Evolutionary conservation across 53 echinoderm and acorn worm genomes (phyloP), one percentile per base, ranked within the genome.

Genomic region (Holothuria leucospilota): DNA sequence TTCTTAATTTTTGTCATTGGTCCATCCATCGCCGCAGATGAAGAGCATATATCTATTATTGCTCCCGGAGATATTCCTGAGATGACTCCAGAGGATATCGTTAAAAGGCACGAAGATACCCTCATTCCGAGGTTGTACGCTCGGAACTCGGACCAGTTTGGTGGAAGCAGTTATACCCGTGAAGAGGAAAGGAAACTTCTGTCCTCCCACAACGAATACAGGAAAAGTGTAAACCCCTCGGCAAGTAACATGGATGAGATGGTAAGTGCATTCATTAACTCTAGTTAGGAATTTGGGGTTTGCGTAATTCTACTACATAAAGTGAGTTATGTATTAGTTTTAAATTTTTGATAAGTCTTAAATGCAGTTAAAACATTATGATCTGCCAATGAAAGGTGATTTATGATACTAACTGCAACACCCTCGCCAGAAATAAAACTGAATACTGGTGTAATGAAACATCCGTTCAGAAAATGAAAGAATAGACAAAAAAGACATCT

Each of bases 201-300:
- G 18, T 20, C 2, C 24, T 27, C 67, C 1, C 84, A 83, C 12
- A 83, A 83, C 21, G 66, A 64, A 20, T 41, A 24, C 26, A 64
- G 84, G 51, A 65, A 67, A n/a, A 0, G 20, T 10, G 84, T 83
- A 16, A 46, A 40, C 13, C 84, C 84, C 25, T 26, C 65, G 14
- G 66, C 84, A 40, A 83, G 65, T 51, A 67, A 83, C 84, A 83
- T 83, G 84, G 84, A 83, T n/a, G 51, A 83, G 21, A 23, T 83
- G 84, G 84, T 83, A 25, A 83, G 80, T 80, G 56, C 18, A 56
- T 16, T 56, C 56, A 56, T 56, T 18, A 16, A 15, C 15, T 56
- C 56, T 18, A 34, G 3, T 34, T 34, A 34, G 34, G 34, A 34
- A 34, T 34, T 2, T 3, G 11, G 40, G 46, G 46, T 46, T 9